Conservation (phyloP, 2,888 invertebrate species). For the Cheilosia grossa region DNA sequence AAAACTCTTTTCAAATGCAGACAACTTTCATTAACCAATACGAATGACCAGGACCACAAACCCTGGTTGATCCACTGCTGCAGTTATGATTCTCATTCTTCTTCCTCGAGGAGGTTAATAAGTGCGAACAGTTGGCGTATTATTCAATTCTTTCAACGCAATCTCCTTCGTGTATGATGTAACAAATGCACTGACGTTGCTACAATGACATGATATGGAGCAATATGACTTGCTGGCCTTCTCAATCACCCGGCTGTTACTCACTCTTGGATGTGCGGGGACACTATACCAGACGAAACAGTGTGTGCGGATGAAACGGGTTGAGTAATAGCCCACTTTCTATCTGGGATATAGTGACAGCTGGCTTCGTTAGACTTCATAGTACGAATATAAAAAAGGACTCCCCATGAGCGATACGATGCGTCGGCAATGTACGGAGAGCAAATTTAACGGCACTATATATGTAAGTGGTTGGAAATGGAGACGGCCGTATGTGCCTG, state of each 20-base stretch:
- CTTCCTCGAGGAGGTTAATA: conserved; percentile 22
- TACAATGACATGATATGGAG: background rate
- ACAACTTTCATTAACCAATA: conserved; percentile 21
- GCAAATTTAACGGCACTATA: too few species aligned
- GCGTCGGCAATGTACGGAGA: too few species aligned
- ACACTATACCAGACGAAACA: background rate
- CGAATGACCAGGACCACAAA: background rate
- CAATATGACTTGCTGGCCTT: conserved; percentile 8
- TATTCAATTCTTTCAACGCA: conserved; percentile 4
- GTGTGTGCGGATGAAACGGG: background rate
- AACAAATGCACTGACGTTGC: background rate
- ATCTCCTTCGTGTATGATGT: background rate
- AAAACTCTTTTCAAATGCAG: background rate
- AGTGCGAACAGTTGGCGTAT: conserved; percentile 24
- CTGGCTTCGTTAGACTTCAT: too few species aligned
- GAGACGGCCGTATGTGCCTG: too few species aligned
- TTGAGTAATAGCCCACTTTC: too few species aligned
- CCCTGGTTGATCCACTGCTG: background rate
- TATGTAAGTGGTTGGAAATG: too few species aligned
- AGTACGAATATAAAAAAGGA: too few species aligned
- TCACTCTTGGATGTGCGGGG: background rate
- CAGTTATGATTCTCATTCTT: conserved; percentile 29
- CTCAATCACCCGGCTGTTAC: background rate
- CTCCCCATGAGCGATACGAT: too few species aligned
- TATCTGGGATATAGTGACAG: too few species aligned